phyloP scores from a whole-genome alignment of 1,140 invertebrate genomes.

The Panonychus citri region DNA sequence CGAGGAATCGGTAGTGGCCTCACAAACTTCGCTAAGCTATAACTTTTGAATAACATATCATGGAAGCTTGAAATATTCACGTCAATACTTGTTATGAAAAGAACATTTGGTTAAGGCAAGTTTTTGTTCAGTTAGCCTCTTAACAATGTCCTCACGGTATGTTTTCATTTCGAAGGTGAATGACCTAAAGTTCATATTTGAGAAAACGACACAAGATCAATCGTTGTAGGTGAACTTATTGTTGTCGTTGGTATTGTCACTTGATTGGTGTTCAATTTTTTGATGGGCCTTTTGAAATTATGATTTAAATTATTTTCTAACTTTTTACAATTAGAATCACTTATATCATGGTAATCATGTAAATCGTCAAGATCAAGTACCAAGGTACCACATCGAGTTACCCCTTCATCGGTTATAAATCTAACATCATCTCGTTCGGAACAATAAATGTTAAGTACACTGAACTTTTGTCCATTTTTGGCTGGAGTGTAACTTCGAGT shows the following conservation, averaged over 20 bases:
- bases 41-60: no score
- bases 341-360: constrained; percentile 6
- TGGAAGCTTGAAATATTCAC: no score
- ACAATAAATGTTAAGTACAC: constrained; percentile 33
- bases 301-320: neutral
- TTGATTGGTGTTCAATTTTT: no score
- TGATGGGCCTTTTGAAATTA: no score
- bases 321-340: neutral
- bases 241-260: no score
- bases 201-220: neutral
- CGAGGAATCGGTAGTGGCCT: no score
- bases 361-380: constrained; percentile 24
- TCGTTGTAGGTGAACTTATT: no score
- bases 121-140: neutral
- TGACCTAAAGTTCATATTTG: no score
- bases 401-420: constrained; percentile 32
- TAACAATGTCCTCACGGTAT: neutral
- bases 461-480: constrained; percentile 25
- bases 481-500: constrained; percentile 32
- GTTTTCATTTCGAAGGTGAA: no score
- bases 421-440: constrained; percentile 23
- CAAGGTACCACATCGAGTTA: constrained; percentile 29
- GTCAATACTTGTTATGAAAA: no score
- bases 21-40: no score
- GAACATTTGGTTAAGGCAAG: no score